These are phyloP conservation scores for Salminus brasiliensis DNA, from an alignment of 2,113 vertebrate genomes.

Conservation along the genomic window DNA sequence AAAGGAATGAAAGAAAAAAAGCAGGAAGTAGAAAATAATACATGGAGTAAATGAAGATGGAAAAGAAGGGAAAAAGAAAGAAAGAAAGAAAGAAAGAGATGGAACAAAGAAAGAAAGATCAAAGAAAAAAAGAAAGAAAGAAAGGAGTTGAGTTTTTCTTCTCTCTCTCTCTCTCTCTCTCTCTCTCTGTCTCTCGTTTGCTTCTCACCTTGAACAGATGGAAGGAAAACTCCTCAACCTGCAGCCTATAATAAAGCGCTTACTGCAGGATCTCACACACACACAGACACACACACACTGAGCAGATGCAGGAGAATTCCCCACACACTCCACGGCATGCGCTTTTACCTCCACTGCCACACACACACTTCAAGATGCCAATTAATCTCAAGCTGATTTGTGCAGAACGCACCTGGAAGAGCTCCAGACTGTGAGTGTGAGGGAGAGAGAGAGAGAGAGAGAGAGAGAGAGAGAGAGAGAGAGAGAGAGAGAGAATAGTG, in stretches of 20 bases:
- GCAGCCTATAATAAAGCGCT: neutral
- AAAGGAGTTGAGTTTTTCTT: too few relatives aligned
- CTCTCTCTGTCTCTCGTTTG: too few relatives aligned
- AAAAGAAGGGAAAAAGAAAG: too few relatives aligned
- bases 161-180: too few relatives aligned
- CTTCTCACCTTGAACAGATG: neutral
- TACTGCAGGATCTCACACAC: neutral
- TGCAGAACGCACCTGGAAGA: slow-evolving; percentile 14
- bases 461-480: neutral
- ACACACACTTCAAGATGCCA: neutral
- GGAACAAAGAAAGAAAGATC: too few relatives aligned
- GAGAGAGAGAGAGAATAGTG: neutral
- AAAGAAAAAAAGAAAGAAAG: too few relatives aligned
- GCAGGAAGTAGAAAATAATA: too few relatives aligned
- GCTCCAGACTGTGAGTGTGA: neutral
- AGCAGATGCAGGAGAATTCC: neutral
- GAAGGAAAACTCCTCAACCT: neutral
- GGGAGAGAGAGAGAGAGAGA: neutral
- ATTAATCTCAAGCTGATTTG: slow-evolving; percentile 39
- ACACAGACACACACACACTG: neutral
- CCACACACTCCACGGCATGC: neutral
- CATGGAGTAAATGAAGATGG: too few relatives aligned
- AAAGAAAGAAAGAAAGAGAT: too few relatives aligned
- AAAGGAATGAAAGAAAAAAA: too few relatives aligned
- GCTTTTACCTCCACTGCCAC: neutral